These are phyloP conservation scores for Harpalus rubripes DNA, from an alignment of 2,888 invertebrate species.

Conservation along the genomic window DNA sequence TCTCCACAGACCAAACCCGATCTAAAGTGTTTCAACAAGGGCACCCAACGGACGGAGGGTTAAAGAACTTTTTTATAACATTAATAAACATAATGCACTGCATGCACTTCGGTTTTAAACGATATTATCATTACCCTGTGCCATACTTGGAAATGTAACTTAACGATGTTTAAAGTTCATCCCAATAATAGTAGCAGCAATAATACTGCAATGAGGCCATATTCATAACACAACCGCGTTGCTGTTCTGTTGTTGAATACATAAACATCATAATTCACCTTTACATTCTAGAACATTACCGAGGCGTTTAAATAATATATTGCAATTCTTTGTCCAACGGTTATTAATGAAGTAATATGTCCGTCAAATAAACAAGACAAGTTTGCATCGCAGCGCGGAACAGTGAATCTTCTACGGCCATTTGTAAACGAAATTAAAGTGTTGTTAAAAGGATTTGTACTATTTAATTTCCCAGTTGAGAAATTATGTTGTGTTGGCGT, in stretches of 20 bases:
- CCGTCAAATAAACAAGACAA: conserved; percentile 44
- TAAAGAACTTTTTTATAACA: no score
- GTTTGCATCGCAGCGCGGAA: background rate
- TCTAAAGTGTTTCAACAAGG: no score
- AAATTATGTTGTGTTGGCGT: conserved; percentile 49
- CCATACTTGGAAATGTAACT: background rate
- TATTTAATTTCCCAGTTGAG: conserved; percentile 58
- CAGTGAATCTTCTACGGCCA: conserved; percentile 47
- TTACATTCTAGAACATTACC: conserved; percentile 33
- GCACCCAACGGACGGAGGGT: no score
- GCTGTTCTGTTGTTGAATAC: conserved; percentile 7
- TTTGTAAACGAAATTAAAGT: conserved; percentile 65
- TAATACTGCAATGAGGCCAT: conserved; percentile 16
- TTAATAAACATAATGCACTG: no score
- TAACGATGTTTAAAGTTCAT: background rate
- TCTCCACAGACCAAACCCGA: no score
- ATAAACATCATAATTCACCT: conserved; percentile 23
- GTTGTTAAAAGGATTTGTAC: conserved; percentile 53
- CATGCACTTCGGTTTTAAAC: background rate
- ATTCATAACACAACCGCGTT: conserved; percentile 4
- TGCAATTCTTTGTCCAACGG: conserved; percentile 42
- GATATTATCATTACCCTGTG: background rate
- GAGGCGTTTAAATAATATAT: conserved; percentile 30
- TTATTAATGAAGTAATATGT: conserved; percentile 46
- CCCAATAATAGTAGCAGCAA: background rate